Conservation (phyloP, 2,797 vertebrate species). For the Lateolabrax maculatus region DNA sequence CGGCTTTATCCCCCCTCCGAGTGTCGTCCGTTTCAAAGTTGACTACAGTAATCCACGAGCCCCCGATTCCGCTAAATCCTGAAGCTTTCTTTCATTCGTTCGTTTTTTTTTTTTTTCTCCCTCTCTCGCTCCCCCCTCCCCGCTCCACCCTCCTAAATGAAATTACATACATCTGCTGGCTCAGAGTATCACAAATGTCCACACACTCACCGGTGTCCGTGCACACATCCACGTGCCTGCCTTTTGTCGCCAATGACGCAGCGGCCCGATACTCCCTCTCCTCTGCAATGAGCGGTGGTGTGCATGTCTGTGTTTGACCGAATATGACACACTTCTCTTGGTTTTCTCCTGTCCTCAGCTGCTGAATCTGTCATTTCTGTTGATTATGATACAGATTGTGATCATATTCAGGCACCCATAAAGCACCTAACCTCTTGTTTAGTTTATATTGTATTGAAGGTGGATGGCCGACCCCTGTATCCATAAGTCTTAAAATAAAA, state of each 20-base stretch:
- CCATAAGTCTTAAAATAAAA: neutral
- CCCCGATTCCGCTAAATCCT: slow-evolving; percentile 88
- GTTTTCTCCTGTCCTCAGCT: slow-evolving; percentile 10
- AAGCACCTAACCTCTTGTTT: neutral
- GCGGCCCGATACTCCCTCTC: slow-evolving; percentile 66
- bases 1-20: slow-evolving; percentile 84
- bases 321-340: slow-evolving; percentile 5
- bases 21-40: slow-evolving; percentile 87
- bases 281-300: slow-evolving; percentile 70
- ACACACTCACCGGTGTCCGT: slow-evolving; percentile 69
- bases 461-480: neutral
- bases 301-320: slow-evolving; percentile 15
- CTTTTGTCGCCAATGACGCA: slow-evolving; percentile 77
- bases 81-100: slow-evolving; percentile 82
- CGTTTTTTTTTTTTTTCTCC: slow-evolving; percentile 30
- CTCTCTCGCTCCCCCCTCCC: slow-evolving; percentile 1
- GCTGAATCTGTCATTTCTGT: slow-evolving; percentile 2
- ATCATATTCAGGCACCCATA: neutral
- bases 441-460: neutral
- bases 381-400: neutral
- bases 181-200: slow-evolving; percentile 86
- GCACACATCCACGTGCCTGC: slow-evolving; percentile 64
- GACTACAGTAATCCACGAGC: slow-evolving; percentile 88
- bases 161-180: slow-evolving; percentile 93
- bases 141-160: slow-evolving; percentile 81